phyloP scores from a whole-genome alignment of 2,888 invertebrate species.

The Thelaira solivaga region DNA sequence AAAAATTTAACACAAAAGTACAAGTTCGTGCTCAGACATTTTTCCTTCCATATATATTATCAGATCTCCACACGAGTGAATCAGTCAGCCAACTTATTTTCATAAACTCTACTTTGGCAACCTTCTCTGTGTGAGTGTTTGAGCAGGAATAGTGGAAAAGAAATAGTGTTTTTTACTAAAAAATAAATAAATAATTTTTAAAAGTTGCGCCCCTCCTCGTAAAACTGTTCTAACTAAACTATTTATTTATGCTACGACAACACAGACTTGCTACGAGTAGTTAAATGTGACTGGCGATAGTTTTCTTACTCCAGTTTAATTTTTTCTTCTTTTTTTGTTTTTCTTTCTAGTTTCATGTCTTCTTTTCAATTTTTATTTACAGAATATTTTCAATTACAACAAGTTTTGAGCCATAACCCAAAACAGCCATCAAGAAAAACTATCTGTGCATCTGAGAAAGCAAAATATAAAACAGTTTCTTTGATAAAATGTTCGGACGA shows the following conservation, averaged over 20 bases:
- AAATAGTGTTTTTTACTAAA: too few species aligned
- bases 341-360: conserved; percentile 26
- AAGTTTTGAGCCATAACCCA: conserved; percentile 22
- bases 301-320: conserved; percentile 13
- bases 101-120: neutral
- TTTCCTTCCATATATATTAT: conserved; percentile 37
- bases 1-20: conserved; percentile 32
- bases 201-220: too few species aligned
- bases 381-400: neutral
- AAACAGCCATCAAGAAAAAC: conserved; percentile 43
- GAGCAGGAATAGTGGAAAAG: too few species aligned
- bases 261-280: conserved; percentile 11
- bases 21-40: conserved; percentile 55
- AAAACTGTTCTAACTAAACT: conserved; percentile 3
- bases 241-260: conserved; percentile 48
- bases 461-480: conserved; percentile 56
- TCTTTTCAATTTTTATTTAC: neutral
- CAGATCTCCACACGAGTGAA: conserved; percentile 21
- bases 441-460: conserved; percentile 49
- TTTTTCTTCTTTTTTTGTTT: conserved; percentile 1
- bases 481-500: conserved; percentile 55
- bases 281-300: conserved; percentile 15
- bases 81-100: neutral
- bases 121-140: neutral
- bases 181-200: too few species aligned